Conservation (phyloP, 1,140 invertebrate species). For the Lasioglossum albipes region DNA sequence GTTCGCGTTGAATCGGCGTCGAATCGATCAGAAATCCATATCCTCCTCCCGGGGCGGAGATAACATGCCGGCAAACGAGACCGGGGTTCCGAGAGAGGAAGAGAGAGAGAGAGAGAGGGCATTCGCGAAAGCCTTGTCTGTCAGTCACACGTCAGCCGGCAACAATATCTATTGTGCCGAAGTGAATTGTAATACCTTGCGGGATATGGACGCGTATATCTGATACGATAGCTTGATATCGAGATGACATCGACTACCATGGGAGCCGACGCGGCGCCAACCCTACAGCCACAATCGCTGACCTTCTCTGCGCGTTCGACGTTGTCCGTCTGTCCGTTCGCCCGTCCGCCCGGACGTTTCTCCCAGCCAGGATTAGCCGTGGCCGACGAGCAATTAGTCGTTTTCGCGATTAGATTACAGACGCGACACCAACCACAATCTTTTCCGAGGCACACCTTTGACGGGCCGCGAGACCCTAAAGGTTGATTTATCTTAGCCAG, state of each 20-base stretch:
- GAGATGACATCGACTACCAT: slow-evolving; percentile 66
- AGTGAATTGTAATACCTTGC: slow-evolving; percentile 66
- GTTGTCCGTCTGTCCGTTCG: slow-evolving; percentile 32
- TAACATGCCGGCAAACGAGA: slow-evolving; percentile 47
- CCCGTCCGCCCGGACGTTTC: slow-evolving; percentile 41
- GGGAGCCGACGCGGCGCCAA: slow-evolving; percentile 39
- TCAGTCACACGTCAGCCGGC: slow-evolving; percentile 63
- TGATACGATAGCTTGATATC: slow-evolving; percentile 64
- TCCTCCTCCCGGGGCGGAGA: slow-evolving; percentile 47
- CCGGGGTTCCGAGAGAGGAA: slow-evolving; percentile 56
- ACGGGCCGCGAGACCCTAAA: too few species aligned
- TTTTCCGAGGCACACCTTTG: too few species aligned
- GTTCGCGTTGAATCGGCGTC: slow-evolving; percentile 45
- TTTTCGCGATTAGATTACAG: slow-evolving; percentile 4
- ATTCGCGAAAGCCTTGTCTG: slow-evolving; percentile 60
- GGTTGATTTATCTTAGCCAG: too few species aligned
- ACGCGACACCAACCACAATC: too few species aligned
- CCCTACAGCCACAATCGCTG: slow-evolving; percentile 46
- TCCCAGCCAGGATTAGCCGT: slow-evolving; percentile 21
- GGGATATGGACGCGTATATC: slow-evolving; percentile 63
- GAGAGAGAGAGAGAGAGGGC: slow-evolving; percentile 57
- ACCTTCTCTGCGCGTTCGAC: slow-evolving; percentile 56
- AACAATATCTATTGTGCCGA: slow-evolving; percentile 64
- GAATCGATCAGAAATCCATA: slow-evolving; percentile 58
- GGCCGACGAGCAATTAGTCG: slow-evolving; percentile 45